Percentiles rank a stretch among this genome's conserved stretches.
Conservation (phyloP, 2,113 vertebrate genomes). For the Colistium nudipinnis region DNA sequence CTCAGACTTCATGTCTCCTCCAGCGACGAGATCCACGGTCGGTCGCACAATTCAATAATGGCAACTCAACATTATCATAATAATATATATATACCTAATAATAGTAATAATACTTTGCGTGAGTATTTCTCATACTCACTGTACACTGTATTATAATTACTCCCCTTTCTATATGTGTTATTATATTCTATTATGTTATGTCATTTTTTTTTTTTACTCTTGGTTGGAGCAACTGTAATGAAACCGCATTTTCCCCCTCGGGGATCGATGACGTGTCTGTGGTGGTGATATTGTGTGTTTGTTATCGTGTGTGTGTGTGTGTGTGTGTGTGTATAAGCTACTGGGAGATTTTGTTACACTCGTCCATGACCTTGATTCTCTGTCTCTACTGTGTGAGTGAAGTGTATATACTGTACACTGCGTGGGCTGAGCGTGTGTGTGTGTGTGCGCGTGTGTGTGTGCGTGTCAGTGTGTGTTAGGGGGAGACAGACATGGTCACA, state of each 20-base stretch:
- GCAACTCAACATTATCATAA: too few species aligned
- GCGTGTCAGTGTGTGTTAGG: slow-evolving; percentile 16
- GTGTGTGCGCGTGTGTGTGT: background rate
- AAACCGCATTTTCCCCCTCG: background rate
- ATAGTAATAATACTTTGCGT: too few species aligned
- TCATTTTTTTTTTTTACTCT: too few species aligned
- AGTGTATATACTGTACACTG: slow-evolving; percentile 22
- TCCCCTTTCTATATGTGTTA: too few species aligned
- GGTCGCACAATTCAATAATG: too few species aligned
- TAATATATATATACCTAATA: too few species aligned
- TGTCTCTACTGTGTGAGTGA: slow-evolving; percentile 24
- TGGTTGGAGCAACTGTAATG: too few species aligned
- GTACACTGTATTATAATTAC: too few species aligned
- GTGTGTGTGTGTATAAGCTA: slow-evolving; percentile 21
- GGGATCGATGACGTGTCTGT: background rate
- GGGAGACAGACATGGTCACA: slow-evolving; percentile 28
- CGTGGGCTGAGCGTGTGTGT: slow-evolving; percentile 19
- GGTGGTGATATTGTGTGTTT: background rate
- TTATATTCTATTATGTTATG: too few species aligned
- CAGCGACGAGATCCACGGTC: background rate
- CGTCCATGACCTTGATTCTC: slow-evolving; percentile 49
- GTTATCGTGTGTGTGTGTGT: background rate
- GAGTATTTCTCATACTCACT: too few species aligned
- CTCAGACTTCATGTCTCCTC: background rate
- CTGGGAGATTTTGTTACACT: slow-evolving; percentile 21